Percentiles rank a stretch among this genome's conserved stretches.
Evolutionary conservation across 1,140 invertebrate species (phyloP).

Genomic region (Brachionus calyciflorus): DNA sequence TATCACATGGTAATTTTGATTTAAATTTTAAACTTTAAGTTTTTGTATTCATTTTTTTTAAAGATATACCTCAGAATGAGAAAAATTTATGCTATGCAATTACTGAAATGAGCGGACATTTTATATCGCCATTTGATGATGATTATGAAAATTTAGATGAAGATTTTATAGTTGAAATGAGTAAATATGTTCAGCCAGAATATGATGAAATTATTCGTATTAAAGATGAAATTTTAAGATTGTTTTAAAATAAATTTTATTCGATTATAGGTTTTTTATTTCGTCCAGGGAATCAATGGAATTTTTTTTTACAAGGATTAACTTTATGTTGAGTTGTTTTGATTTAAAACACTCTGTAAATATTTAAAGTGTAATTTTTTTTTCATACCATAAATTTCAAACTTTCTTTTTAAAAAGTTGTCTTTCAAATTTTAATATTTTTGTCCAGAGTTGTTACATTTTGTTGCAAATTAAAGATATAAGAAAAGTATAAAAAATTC

Average conservation of each 20-base stretch:
- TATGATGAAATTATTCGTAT: background rate
- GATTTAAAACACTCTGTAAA: too few species aligned
- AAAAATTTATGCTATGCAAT: conserved; percentile 40
- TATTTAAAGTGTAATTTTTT: too few species aligned
- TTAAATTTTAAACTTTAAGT: background rate
- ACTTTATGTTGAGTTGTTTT: too few species aligned
- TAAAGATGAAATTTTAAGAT: background rate
- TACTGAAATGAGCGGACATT: conserved; percentile 7
- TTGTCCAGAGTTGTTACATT: too few species aligned
- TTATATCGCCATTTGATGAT: background rate
- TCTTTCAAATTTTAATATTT: too few species aligned
- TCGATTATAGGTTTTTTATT: background rate
- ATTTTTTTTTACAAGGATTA: background rate
- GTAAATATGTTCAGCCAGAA: background rate
- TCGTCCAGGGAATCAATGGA: background rate
- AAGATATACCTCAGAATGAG: conserved; percentile 2
- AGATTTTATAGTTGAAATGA: background rate
- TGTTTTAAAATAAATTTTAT: background rate
- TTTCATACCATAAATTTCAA: too few species aligned
- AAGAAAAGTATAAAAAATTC: too few species aligned
- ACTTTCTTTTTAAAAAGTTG: too few species aligned
- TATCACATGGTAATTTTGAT: background rate
- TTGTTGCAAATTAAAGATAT: too few species aligned
- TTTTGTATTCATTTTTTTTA: background rate
- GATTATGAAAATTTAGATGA: background rate